phyloP scores from a whole-genome alignment of 2,888 invertebrate genomes.

The Reticulitermes lucifugus region DNA sequence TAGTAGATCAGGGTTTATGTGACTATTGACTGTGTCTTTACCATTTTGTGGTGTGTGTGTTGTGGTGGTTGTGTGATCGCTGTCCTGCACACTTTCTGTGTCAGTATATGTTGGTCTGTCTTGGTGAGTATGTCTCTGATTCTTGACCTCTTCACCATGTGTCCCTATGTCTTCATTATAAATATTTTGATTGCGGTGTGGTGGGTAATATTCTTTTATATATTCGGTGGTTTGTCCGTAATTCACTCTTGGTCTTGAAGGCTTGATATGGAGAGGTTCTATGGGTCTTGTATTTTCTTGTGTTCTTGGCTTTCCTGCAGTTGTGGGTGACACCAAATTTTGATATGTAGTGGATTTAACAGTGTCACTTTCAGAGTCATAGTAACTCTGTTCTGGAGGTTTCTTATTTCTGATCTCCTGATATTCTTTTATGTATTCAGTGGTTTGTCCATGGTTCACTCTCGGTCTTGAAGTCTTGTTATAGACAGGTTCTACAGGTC shows the following conservation, averaged over 20 bases:
- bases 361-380: neutral
- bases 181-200: neutral
- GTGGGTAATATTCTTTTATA: constrained; percentile 16
- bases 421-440: constrained; percentile 20
- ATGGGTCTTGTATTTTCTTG: neutral
- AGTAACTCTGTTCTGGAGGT: neutral
- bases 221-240: neutral
- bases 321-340: neutral
- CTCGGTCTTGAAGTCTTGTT: neutral
- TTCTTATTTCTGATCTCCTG: neutral
- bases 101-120: neutral
- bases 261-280: neutral
- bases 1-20: constrained; percentile 45
- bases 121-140: neutral
- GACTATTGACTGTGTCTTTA: neutral
- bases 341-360: constrained; percentile 12
- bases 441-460: neutral
- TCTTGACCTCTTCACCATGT: neutral
- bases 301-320: neutral
- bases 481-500: neutral
- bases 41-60: neutral
- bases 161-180: neutral
- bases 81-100: neutral
- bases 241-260: neutral
- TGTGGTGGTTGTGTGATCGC: constrained; percentile 13